Evolutionary conservation across 2,797 vertebrate genomes (phyloP).

Genomic region (Cirrhinus mrigala): DNA sequence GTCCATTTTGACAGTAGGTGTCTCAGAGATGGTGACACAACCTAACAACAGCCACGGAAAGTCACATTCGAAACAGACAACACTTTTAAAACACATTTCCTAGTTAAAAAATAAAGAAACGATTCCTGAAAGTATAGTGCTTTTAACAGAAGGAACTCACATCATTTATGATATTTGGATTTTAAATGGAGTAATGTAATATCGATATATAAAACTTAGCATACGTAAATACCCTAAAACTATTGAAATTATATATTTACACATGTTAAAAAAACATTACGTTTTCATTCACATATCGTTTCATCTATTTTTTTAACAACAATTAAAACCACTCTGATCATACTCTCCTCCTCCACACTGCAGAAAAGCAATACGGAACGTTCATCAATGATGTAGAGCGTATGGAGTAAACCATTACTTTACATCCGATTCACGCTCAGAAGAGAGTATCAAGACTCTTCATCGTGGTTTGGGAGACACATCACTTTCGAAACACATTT

Average conservation of each 20-base stretch:
- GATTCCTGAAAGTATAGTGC: too few species aligned
- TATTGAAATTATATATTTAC: too few species aligned
- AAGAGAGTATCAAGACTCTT: constrained; percentile 54
- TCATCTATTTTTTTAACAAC: too few species aligned
- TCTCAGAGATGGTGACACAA: background rate
- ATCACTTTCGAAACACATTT: constrained; percentile 73
- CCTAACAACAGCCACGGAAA: background rate
- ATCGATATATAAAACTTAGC: too few species aligned
- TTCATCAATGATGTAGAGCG: constrained; percentile 63
- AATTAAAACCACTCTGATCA: constrained; percentile 54
- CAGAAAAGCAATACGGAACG: constrained; percentile 51
- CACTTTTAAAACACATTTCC: too few species aligned
- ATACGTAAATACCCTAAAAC: too few species aligned
- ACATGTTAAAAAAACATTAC: too few species aligned
- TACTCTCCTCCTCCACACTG: constrained; percentile 51
- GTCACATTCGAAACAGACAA: background rate
- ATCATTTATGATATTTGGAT: too few species aligned
- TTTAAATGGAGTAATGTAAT: too few species aligned
- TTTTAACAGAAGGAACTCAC: too few species aligned
- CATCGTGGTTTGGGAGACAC: constrained; percentile 72
- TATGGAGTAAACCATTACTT: constrained; percentile 31
- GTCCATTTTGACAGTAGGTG: background rate
- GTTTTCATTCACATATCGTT: too few species aligned
- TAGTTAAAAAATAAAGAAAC: too few species aligned
- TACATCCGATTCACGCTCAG: constrained; percentile 66